Evolutionary conservation across 2,113 vertebrate species (phyloP).

Genomic region (Pelmatolapia mariae): DNA sequence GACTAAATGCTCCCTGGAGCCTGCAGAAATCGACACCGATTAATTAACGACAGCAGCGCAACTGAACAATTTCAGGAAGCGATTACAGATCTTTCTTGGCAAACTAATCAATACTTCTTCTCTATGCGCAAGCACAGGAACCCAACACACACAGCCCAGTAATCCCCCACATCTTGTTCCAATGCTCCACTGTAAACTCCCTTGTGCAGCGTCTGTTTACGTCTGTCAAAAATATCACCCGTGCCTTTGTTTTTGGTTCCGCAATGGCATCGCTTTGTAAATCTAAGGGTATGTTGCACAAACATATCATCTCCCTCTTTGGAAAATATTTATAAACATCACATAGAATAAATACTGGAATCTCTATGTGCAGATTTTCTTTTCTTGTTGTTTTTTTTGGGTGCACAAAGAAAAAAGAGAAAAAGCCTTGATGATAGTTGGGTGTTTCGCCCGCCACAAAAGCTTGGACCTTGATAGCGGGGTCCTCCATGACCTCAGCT

Average conservation of each 20-base stretch:
- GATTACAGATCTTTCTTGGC: slow-evolving; percentile 36
- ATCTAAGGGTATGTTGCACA: slow-evolving; percentile 60
- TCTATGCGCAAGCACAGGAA: slow-evolving; percentile 20
- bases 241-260: slow-evolving; percentile 52
- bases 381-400: neutral
- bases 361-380: slow-evolving; percentile 14
- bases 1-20: neutral
- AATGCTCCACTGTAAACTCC: slow-evolving; percentile 64
- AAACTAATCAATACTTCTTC: slow-evolving; percentile 39
- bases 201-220: slow-evolving; percentile 62
- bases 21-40: neutral
- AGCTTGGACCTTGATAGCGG: slow-evolving; percentile 24
- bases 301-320: slow-evolving; percentile 64
- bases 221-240: slow-evolving; percentile 64
- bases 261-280: slow-evolving; percentile 58
- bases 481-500: slow-evolving; percentile 26
- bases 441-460: slow-evolving; percentile 32
- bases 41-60: slow-evolving; percentile 27
- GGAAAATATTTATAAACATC: slow-evolving; percentile 70
- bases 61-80: slow-evolving; percentile 43
- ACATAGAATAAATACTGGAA: slow-evolving; percentile 54
- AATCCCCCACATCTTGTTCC: slow-evolving; percentile 64
- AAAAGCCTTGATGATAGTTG: slow-evolving; percentile 32
- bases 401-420: slow-evolving; percentile 21
- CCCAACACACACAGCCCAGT: slow-evolving; percentile 31